These are phyloP conservation scores for Eupithecia vulgata DNA, from an alignment of 2,888 invertebrate species.

Conservation along the genomic window DNA sequence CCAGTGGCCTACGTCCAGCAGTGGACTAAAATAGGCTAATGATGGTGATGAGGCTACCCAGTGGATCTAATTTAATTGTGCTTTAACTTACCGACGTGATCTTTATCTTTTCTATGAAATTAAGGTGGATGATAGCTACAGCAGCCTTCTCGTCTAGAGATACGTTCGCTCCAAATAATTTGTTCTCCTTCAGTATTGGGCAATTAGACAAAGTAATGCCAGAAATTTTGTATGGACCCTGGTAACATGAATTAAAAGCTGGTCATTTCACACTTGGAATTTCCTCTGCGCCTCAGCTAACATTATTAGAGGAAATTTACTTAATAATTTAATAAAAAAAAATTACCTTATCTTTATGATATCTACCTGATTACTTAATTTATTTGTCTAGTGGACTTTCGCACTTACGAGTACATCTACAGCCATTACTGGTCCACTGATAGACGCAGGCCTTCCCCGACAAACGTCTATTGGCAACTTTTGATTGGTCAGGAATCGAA, in stretches of 20 bases:
- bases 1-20: too few species aligned
- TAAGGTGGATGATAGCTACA: not conserved
- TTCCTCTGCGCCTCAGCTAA: too few species aligned
- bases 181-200: not conserved
- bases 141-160: not conserved
- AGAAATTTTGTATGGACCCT: not conserved
- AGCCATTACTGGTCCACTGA: too few species aligned
- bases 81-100: slow-evolving; percentile 6
- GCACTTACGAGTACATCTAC: not conserved
- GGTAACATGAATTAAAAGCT: not conserved
- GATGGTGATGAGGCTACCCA: too few species aligned
- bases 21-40: too few species aligned
- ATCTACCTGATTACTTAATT: too few species aligned
- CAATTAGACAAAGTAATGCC: not conserved
- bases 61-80: not conserved
- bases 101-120: not conserved
- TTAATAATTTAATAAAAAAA: too few species aligned
- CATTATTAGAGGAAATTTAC: too few species aligned
- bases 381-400: not conserved
- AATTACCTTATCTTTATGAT: too few species aligned
- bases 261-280: not conserved
- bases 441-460: too few species aligned
- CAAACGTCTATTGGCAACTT: too few species aligned
- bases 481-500: too few species aligned
- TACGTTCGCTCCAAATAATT: not conserved